Evolutionary conservation across 2,113 vertebrate species (phyloP).

Genomic region (Lycocorax pyrrhopterus): DNA sequence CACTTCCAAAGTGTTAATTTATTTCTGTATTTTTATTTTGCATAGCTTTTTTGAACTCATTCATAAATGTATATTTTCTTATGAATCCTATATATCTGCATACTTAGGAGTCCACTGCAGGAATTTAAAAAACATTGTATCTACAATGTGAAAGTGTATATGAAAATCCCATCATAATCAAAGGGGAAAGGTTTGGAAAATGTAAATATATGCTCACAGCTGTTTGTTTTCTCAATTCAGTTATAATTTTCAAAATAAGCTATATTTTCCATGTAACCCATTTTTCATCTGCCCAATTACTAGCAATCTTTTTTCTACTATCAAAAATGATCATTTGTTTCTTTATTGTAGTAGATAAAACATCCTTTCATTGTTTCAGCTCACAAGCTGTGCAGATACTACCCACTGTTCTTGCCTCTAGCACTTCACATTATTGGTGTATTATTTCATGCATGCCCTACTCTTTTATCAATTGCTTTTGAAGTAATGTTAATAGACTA

Average conservation of each 20-base stretch:
- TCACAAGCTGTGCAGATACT: constrained; percentile 83
- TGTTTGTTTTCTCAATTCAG: constrained; percentile 73
- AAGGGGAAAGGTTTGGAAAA: constrained; percentile 50
- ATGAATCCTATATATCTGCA: neutral
- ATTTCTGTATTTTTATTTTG: neutral
- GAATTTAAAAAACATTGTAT: neutral
- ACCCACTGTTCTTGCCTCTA: constrained; percentile 93
- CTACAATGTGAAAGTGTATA: neutral
- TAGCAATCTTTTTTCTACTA: constrained; percentile 74
- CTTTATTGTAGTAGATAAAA: constrained; percentile 91
- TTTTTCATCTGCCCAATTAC: constrained; percentile 90
- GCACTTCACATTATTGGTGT: constrained; percentile 91
- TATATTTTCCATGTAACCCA: constrained; percentile 69
- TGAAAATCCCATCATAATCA: neutral
- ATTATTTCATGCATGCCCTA: constrained; percentile 96
- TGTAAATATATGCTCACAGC: constrained; percentile 65
- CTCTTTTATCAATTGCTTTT: constrained; percentile 97
- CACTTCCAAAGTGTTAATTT: neutral
- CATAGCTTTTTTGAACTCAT: neutral
- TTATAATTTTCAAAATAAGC: constrained; percentile 64
- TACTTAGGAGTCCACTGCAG: neutral
- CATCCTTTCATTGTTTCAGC: constrained; percentile 87
- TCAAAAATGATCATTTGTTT: constrained; percentile 89
- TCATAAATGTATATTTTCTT: neutral
- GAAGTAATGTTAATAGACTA: constrained; percentile 99